Evolutionary conservation across 1,140 invertebrate species (phyloP), one percentile per base, ranked within the genome.

Genomic region (Lutraria rhynchaena): DNA sequence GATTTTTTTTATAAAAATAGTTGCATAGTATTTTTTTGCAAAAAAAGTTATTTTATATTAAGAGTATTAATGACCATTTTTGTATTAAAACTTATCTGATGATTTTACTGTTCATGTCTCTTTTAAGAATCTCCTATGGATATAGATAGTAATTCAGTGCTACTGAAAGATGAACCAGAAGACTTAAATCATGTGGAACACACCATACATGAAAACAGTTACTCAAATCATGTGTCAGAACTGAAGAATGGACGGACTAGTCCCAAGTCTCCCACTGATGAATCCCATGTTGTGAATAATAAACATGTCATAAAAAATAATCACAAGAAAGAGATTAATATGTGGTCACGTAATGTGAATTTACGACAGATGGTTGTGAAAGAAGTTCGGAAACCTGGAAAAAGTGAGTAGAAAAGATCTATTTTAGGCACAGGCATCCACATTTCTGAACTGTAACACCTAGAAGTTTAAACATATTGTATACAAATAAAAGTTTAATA

Each of bases 321-420:
- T 63, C 53, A 58, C 19, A 81, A 81, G 41, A 80, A 81, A 51
- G 77, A 81, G 31, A 0, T 49, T 13, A 81, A 70, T 46, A 29
- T 49, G 22, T 81, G 65, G 65, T 58, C 46, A 22, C 46, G 46
- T 51, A 81, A 81, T 81, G 35, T 49, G 29, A 55, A 70, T 5
- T 61, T 81, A 60, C 0, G 77, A 58, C 35, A 60, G 37, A 24
- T 71, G 11, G 67, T 81, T 19, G 53, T 81, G 17, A 81, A 60
- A 44, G 77, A 81, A 35, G 29, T 81, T 5, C 11, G 67, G 44
- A 81, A 81, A 71, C 77, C 77, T 0, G 77, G 77, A n/a, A 70
- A 53, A 71, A 58, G 77, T 81, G 61, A 81, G 77, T 70, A 41
- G n/a, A n/a, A n/a, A n/a, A n/a, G n/a, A n/a, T n/a, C n/a, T n/a